Base-by-base conservation (phyloP, 1,140 invertebrate species). In the Brachionus sp. region DNA sequence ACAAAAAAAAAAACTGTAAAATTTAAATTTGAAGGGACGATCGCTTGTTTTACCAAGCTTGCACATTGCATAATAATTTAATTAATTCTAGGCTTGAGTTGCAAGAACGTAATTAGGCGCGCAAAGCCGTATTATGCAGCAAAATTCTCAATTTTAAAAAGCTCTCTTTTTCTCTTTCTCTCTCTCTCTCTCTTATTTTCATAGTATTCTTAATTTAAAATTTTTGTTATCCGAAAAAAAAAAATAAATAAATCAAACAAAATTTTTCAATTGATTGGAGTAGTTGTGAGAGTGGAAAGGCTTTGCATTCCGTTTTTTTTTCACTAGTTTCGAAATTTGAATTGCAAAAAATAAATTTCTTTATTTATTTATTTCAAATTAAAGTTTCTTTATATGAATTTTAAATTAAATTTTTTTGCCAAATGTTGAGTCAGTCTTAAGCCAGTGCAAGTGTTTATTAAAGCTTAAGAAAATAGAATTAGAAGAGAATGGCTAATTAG, bases 201-300 rank as follows among this genome's bases (percentile, higher is more conserved):
- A 66, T 16, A 66, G 64, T 35, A 66, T 66, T 66, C 64, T 66
- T 66, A 66, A 66, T 66, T 66, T 66, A 66, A 66, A 66, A 33
- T 66, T 66, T 66, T 66, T 33, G 25, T 66, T 66, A 66, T 66
- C 12, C 64, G n/a, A 66, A 66, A 66, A 66, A 66, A 66, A 66
- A 33, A 37, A 66, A 66, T 33, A 66, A 66, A 66, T 33, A 66
- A 66, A 66, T 66, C 62, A 66, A 66, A 66, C 62, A 66, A 66
- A 66, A 19, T 53, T 7, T 29, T 53, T 6, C 5, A 53, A 46
- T 46, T 46, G 19, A 23, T 53, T 53, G n/a, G 50, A 53, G 50
- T 25, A 53, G 39, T 10, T 42, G 6, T 42, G 39, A 42, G 12
- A 42, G 50, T 53, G 50, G 50, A 53, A 46, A 53, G 50, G 16